A percentile compares a stretch with the other conserved stretches of the same genome.
Evolutionary conservation across 2,888 invertebrate genomes (phyloP).

Genomic region (Argynnis bischoffii): DNA sequence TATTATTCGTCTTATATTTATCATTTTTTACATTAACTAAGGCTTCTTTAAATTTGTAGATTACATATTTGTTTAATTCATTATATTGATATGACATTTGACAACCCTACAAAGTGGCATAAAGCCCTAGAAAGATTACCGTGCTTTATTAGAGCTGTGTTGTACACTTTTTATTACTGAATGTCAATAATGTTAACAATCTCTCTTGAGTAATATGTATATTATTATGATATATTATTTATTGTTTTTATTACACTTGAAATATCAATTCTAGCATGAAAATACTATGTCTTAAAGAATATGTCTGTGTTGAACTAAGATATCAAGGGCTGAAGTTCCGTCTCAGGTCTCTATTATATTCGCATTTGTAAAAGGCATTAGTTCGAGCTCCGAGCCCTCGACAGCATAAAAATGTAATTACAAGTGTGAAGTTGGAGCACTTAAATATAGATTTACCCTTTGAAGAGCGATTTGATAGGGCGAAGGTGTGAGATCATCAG

Average conservation of each 20-base stretch:
- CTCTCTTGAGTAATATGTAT: slow-evolving; percentile 11
- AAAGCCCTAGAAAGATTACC: slow-evolving; percentile 31
- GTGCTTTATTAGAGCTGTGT: slow-evolving; percentile 33
- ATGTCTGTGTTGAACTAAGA: slow-evolving; percentile 34
- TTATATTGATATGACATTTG: neutral
- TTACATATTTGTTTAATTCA: neutral
- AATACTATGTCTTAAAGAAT: neutral
- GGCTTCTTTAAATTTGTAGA: neutral
- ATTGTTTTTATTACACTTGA: too few relatives aligned
- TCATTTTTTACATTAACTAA: neutral
- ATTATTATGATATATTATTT: neutral
- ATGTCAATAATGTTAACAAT: slow-evolving; percentile 30
- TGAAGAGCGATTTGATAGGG: slow-evolving; percentile 71
- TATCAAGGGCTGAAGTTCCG: slow-evolving; percentile 35
- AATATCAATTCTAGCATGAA: neutral
- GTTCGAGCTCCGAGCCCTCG: slow-evolving; percentile 52
- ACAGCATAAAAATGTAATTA: slow-evolving; percentile 80
- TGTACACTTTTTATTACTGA: slow-evolving; percentile 24
- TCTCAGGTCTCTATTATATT: slow-evolving; percentile 62
- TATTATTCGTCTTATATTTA: neutral
- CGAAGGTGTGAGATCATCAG: slow-evolving; percentile 76
- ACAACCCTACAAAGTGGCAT: slow-evolving; percentile 26
- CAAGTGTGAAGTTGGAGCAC: slow-evolving; percentile 69
- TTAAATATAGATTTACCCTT: slow-evolving; percentile 81
- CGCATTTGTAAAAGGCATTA: slow-evolving; percentile 73